Conservation (phyloP, 2,113 vertebrate genomes). For the Pelvicachromis taeniatus region DNA sequence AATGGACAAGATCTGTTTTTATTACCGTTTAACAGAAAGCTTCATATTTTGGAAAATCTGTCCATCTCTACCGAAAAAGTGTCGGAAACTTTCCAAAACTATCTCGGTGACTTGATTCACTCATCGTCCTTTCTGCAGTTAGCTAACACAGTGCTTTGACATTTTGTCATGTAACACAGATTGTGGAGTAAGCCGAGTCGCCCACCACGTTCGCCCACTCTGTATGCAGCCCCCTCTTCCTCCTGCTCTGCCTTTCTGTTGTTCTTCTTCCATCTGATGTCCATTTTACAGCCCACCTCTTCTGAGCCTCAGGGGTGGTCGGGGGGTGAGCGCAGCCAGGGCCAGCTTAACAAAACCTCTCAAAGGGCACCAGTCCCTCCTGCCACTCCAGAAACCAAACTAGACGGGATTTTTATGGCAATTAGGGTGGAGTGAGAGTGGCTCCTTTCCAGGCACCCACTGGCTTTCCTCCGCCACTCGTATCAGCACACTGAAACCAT, state of each 20-base stretch:
- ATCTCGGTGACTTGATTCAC: not conserved
- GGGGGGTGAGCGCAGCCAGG: not conserved
- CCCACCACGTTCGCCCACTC: not conserved
- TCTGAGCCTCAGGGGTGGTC: slow-evolving; percentile 18
- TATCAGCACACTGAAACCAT: slow-evolving; percentile 50
- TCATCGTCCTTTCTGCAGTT: not conserved
- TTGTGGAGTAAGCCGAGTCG: not conserved
- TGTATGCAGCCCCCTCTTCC: not conserved
- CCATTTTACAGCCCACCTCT: slow-evolving; percentile 49
- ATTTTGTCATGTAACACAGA: not conserved
- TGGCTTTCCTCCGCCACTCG: slow-evolving; percentile 38
- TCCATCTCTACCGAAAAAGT: not conserved
- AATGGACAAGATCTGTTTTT: not conserved
- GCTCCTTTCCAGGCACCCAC: slow-evolving; percentile 61
- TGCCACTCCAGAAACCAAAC: slow-evolving; percentile 46
- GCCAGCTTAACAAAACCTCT: slow-evolving; percentile 58
- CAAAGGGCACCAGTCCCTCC: slow-evolving; percentile 40
- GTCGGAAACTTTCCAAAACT: not conserved
- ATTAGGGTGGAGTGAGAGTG: slow-evolving; percentile 56
- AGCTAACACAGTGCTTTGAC: not conserved
- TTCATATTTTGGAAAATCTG: not conserved
- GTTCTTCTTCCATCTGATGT: slow-evolving; percentile 52
- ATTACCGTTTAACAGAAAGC: not conserved
- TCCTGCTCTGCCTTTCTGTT: not conserved
- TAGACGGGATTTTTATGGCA: slow-evolving; percentile 59